A percentile compares a stretch with the other conserved stretches of the same genome.
Conservation (phyloP, 2,888 invertebrate genomes). For the Drosophila lacicola region DNA sequence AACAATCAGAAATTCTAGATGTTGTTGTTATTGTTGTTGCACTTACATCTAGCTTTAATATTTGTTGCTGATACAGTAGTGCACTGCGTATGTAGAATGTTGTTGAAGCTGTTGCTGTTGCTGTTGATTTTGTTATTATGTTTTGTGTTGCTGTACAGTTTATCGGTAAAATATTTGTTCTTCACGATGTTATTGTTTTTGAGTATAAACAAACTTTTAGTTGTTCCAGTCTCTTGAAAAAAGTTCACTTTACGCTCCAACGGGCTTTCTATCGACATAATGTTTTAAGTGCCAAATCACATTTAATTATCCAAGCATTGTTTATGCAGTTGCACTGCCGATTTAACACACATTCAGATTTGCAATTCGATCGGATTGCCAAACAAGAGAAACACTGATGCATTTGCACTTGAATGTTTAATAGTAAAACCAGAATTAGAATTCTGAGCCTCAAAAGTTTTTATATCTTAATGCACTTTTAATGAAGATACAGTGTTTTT, state of each 20-base stretch:
- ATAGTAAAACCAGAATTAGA: not conserved
- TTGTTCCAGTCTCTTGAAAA: constrained; percentile 74
- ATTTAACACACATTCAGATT: constrained; percentile 5
- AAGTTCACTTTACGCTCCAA: constrained; percentile 81
- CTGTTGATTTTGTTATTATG: constrained; percentile 15
- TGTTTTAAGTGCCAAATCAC: constrained; percentile 56
- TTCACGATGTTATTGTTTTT: constrained; percentile 42
- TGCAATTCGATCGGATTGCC: constrained; percentile 10
- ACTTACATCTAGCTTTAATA: constrained; percentile 60
- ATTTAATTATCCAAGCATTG: constrained; percentile 20
- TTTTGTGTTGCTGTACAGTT: constrained; percentile 35
- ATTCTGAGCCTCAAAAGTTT: not conserved
- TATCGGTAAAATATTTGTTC: constrained; percentile 51
- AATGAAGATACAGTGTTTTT: not conserved
- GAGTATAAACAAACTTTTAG: constrained; percentile 55
- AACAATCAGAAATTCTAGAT: no score
- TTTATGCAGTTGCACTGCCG: constrained; percentile 8
- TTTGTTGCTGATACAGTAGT: constrained; percentile 31
- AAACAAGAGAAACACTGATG: constrained; percentile 7
- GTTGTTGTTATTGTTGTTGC: constrained; percentile 31
- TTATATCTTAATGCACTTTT: not conserved
- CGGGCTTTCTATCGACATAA: constrained; percentile 83
- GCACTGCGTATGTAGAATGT: constrained; percentile 37
- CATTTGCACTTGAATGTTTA: constrained; percentile 7
- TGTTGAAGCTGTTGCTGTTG: constrained; percentile 15